Evolutionary conservation across 2,888 invertebrate genomes (phyloP), one percentile per base, ranked within the genome.

Genomic region (Hypolimnas misippus): DNA sequence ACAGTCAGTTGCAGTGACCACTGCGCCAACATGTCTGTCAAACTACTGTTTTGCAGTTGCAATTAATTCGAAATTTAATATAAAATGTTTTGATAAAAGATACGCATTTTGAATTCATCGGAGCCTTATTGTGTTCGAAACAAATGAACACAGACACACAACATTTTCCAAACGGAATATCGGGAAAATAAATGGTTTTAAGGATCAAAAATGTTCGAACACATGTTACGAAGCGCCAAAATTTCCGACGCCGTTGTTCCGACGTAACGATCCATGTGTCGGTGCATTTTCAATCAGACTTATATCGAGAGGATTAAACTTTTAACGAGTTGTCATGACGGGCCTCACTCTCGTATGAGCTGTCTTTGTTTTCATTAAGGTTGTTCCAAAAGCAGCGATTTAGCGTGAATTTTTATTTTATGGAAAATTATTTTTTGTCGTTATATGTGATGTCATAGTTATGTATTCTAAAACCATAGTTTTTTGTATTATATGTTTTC

Each of bases 221-320:
- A 52, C 51, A 53, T 53, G 58, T 59, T 44, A 21, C 42, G 46
- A 21, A 52, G 44, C 16, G 52, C 42, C 59, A 59, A 59, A 52
- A 59, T 53, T 46, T 21, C 59, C 52, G 44, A 33, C 8, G 31
- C 62, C 68, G 71, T 78, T 78, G 77, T 80, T 75, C 70, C 73
- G 66, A 67, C 73, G 75, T 79, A 84, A 81, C 82, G 79, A 82
- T 76, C 75, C 79, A 75, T 78, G 75, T 69, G 70, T 73, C 75
- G 70, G 74, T 81, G 80, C 79, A 82, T 83, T 86, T 83, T 78
- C 84, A 85, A 85, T 87, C 85, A 83, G 83, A 83, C 84, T 84
- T 86, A 83, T 83, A 81, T 82, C 80, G 76, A 78, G 71, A 70
- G 83, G 84, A 83, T 86, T 85, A 83, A 84, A 81, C 16, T 81